Evolutionary conservation across 2,113 vertebrate genomes (phyloP).

Genomic region (Mus musculus): GRCm39 chr2:59002501-59003000

Average conservation of each 20-base stretch:
- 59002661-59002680: too few species aligned
- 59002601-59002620: neutral
- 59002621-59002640: neutral
- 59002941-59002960: neutral
- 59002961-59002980: conserved; percentile 28
- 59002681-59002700: neutral
- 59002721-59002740: conserved; percentile 9
- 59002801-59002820: conserved; percentile 10
- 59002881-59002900: neutral
- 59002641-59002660: too few species aligned
- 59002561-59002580: neutral
- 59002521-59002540: neutral
- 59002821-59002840: neutral
- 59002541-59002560: neutral
- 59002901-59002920: neutral
- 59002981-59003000: conserved; percentile 40
- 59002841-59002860: conserved; percentile 1
- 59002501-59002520: conserved; percentile 17
- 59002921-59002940: neutral
- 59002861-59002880: conserved; percentile 44
- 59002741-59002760: conserved; percentile 18
- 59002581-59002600: conserved; percentile 40
- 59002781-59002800: conserved; percentile 37
- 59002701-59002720: neutral
- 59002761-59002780: conserved; percentile 40